A percentile compares a stretch with the other conserved stretches of the same genome.
Conservation (phyloP, 2,113 vertebrate genomes). For the Nyctibius bracteatus region DNA sequence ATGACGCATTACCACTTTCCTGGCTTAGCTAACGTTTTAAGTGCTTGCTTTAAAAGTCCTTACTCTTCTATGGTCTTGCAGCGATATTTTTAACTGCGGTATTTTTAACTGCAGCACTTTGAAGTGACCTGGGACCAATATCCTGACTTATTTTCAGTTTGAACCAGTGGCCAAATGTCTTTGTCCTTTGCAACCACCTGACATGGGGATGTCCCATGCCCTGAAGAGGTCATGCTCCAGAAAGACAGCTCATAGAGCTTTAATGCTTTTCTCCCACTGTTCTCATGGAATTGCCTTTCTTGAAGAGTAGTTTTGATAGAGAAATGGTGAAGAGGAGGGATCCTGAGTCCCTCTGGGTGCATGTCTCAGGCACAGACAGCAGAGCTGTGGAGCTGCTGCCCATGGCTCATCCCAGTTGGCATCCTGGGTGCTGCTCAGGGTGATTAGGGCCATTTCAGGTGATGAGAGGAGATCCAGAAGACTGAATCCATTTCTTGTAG, state of each 20-base stretch:
- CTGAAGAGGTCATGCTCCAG: neutral
- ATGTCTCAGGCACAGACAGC: neutral
- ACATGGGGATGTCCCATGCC: neutral
- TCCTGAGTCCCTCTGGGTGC: neutral
- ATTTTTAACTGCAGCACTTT: neutral
- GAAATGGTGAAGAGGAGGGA: neutral
- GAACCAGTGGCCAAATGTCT: neutral
- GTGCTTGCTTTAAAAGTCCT: neutral
- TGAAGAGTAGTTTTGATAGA: neutral
- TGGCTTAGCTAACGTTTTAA: neutral
- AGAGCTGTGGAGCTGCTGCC: neutral
- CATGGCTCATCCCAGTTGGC: neutral
- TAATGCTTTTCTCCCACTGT: neutral
- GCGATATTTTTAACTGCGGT: too few species aligned
- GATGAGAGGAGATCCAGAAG: neutral
- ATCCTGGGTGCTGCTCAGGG: accelerated
- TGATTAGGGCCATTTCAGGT: neutral
- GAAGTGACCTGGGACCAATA: neutral
- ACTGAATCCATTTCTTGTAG: neutral
- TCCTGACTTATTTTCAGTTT: neutral
- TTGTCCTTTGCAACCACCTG: neutral
- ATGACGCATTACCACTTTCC: neutral
- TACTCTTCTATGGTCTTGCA: neutral
- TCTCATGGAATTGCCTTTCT: neutral
- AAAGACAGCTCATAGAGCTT: neutral